Conservation (phyloP, 2,113 vertebrate genomes). For the human region GRCh38 chr7:21430001-21430500, state of each 20-base stretch:
- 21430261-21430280: constrained; percentile 85
- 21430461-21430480: constrained; percentile 93
- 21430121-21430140: constrained; percentile 85
- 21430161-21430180: constrained; percentile 86
- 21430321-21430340: constrained; percentile 88
- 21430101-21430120: constrained; percentile 87
- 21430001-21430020: constrained; percentile 92
- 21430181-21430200: constrained; percentile 88
- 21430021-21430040: constrained; percentile 90
- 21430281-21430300: constrained; percentile 89
- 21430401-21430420: constrained; percentile 90
- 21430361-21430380: constrained; percentile 95
- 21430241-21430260: constrained; percentile 89
- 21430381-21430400: constrained; percentile 96
- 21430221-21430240: constrained; percentile 83
- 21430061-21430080: constrained; percentile 87
- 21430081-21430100: constrained; percentile 85
- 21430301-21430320: constrained; percentile 94
- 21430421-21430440: constrained; percentile 91
- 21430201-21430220: constrained; percentile 88
- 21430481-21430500: constrained; percentile 91
- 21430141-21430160: constrained; percentile 85
- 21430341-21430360: constrained; percentile 96
- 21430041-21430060: constrained; percentile 94
- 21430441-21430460: constrained; percentile 95